phyloP scores from a whole-genome alignment of 2,797 vertebrate genomes.

The Melanotaenia pygmaea region DNA sequence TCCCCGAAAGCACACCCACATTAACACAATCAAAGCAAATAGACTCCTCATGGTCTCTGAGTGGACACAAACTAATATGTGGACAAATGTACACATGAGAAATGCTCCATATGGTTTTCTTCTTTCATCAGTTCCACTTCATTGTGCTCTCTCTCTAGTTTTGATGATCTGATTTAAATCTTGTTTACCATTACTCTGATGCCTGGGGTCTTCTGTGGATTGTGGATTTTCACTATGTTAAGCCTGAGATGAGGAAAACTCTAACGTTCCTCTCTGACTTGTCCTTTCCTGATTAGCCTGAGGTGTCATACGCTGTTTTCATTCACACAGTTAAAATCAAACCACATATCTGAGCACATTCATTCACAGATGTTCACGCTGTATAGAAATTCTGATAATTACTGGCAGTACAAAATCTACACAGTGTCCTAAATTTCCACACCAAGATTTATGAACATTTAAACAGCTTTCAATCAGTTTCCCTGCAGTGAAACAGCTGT shows the following conservation, averaged over 20 bases:
- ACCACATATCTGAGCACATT: not conserved
- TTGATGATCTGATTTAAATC: conserved; percentile 6
- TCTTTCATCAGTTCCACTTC: not conserved
- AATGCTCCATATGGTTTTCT: conserved; percentile 8
- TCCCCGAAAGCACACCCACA: conserved; percentile 18
- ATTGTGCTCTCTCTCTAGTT: not conserved
- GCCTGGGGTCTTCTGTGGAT: not conserved
- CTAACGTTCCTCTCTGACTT: too few species aligned
- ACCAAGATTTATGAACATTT: not conserved
- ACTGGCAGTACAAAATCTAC: not conserved
- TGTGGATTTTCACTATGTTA: not conserved
- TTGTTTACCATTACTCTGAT: not conserved
- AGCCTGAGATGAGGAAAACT: not conserved
- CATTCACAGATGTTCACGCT: too few species aligned
- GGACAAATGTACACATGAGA: conserved; percentile 5
- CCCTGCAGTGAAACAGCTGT: not conserved
- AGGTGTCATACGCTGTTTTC: too few species aligned
- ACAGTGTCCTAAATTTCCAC: not conserved
- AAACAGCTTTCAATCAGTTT: not conserved
- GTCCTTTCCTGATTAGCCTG: not conserved
- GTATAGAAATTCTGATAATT: not conserved
- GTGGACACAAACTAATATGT: conserved; percentile 5
- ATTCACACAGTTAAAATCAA: too few species aligned
- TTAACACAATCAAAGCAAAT: conserved; percentile 14
- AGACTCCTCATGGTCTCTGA: conserved; percentile 10